Evolutionary conservation across 2,888 invertebrate species (phyloP), one percentile per base, ranked within the genome.

Genomic region (Sicus ferrugineus): DNA sequence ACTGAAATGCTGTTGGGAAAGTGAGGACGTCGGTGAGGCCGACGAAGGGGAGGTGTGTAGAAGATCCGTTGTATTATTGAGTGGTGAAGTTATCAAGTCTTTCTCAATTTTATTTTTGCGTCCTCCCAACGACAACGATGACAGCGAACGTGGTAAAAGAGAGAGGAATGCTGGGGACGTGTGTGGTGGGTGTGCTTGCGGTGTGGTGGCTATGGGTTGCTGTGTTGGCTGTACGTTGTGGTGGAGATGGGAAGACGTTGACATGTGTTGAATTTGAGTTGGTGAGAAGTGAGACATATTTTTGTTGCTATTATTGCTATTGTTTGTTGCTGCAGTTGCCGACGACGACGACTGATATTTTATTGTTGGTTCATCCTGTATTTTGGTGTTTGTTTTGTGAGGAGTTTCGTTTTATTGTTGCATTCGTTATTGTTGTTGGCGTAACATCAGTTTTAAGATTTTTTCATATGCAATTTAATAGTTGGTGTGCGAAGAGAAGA

Each of bases 101-200:
- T 86, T 85, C 26, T 85, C 86, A 63, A 80, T 80, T 76, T 85
- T 85, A 74, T 83, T 81, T 73, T 83, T 84, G 73, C 84, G 82
- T 67, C 82, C 83, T 68, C 86, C 86, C 78, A 86, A 76, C 77
- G 85, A 86, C 52, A 86, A 73, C 52, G 86, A 85, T 70, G 85
- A 85, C 69, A 86, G 79, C 75, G 86, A 85, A 70, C 86, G 84
- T 67, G 86, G 86, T 75, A 86, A 80, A 67, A 85, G 81, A 69
- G 86, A 86, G 28, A 86, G 80, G 77, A 86, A 85, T 76, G 85
- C 84, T 70, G 85, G 85, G 76, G 84, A 83, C 72, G 82, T 78
- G 73, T 81, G 80, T 74, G 75, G 73, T 70, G 73, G 73, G 72
- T 70, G 75, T 80, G 77, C 73, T 70, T 78, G 81, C 72, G 81